A percentile compares a stretch with the other conserved stretches of the same genome.
Evolutionary conservation across 2,113 vertebrate genomes (phyloP).

Genomic region (Cavia porcellus): DNA sequence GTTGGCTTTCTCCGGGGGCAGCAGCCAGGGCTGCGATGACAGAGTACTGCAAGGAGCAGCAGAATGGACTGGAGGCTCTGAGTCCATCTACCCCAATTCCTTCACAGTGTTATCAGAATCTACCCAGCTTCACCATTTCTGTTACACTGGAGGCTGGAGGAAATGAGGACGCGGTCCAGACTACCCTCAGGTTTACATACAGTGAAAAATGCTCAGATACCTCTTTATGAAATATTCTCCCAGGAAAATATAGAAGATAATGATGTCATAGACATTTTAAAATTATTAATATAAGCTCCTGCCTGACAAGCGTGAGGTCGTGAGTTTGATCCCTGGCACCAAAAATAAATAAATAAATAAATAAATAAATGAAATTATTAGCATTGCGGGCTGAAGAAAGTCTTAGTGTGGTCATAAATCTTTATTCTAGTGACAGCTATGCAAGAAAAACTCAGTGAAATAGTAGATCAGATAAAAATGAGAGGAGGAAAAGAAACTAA

Average conservation of each 20-base stretch:
- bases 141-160: not conserved
- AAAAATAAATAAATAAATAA: no score
- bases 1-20: not conserved
- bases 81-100: not conserved
- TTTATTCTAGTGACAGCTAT: not conserved
- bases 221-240: not conserved
- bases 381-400: not conserved
- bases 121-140: not conserved
- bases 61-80: not conserved
- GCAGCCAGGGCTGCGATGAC: not conserved
- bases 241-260: not conserved
- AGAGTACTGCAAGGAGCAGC: not conserved
- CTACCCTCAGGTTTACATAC: not conserved
- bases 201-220: not conserved
- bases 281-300: no score
- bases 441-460: not conserved
- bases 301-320: no score
- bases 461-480: constrained; percentile 90
- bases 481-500: constrained; percentile 92
- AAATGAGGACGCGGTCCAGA: not conserved
- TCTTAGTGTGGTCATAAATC: not conserved
- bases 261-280: not conserved
- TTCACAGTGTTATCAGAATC: not conserved
- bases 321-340: no score
- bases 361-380: not conserved